Evolutionary conservation across 2,113 vertebrate genomes (phyloP).

Genomic region (Oceanites oceanicus): DNA sequence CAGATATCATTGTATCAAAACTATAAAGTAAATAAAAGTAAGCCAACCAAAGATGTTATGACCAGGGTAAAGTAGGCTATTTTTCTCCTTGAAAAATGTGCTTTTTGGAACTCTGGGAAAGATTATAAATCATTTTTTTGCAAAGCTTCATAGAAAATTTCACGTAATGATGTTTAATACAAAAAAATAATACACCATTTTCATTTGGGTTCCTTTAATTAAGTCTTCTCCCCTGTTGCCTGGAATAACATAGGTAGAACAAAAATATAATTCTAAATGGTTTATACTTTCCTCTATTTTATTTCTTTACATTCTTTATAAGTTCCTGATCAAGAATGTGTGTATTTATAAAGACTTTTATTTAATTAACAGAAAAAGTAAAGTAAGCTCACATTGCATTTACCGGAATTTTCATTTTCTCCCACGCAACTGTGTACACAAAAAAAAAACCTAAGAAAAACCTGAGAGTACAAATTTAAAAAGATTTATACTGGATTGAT

Average conservation of each 20-base stretch:
- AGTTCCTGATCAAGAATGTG: neutral
- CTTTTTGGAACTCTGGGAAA: neutral
- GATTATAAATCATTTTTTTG: neutral
- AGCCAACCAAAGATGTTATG: neutral
- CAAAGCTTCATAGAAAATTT: neutral
- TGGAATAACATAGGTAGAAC: neutral
- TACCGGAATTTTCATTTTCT: constrained; percentile 60
- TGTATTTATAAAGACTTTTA: neutral
- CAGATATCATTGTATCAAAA: neutral
- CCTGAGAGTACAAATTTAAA: neutral
- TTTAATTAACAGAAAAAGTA: constrained; percentile 33
- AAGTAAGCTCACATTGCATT: constrained; percentile 5
- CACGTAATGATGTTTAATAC: neutral
- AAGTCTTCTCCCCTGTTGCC: neutral
- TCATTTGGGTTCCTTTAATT: neutral
- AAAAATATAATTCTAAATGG: neutral
- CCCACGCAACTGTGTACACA: constrained; percentile 12
- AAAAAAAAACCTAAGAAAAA: neutral
- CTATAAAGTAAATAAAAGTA: neutral
- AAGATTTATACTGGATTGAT: neutral
- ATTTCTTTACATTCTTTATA: neutral
- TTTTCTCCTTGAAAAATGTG: neutral
- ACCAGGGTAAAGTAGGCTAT: neutral
- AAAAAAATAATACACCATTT: neutral
- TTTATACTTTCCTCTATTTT: neutral